Base-by-base conservation (phyloP, 2,797 vertebrate genomes). In the Melanotaenia pygmaea region DNA sequence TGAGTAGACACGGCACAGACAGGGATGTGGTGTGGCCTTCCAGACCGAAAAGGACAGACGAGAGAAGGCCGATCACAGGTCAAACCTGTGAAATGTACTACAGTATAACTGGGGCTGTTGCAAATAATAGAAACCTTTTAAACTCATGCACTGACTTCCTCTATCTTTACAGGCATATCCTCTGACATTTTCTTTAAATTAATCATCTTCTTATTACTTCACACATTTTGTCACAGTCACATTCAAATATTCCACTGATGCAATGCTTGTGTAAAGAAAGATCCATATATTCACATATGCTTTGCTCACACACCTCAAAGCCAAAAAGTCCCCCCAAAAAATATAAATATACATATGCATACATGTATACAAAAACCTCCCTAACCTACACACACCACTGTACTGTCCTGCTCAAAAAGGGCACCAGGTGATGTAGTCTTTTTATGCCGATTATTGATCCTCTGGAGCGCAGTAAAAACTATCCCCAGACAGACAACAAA, bases 401-500 rank as follows among this genome's bases (percentile, higher is more conserved):
- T 75, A 53, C 81, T 74, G 90, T 94, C 93, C 92, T 93, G 94
- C 91, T 94, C 92, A 89, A 91, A 96, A 93, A 97, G 96, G 96
- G 94, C 96, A 96, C 68, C 56, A 92, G 95, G 95, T 95, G 94
- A 97, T 88, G 85, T 91, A 93, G 95, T 95, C 96, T 96, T 94
- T 97, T 97, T 96, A 97, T 96, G 96, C 96, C 93, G 94, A 94
- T 90, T 97, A 98, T 97, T 96, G 97, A 98, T 98, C 96, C 93
- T 96, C 91, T 93, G 92, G 93, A 93, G 96, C 94, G 87, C 96
- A 94, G 95, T 96, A 96, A 97, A 97, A 97, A 96, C 95, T 95
- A 94, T 95, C 95, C 94, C 94, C 96, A 96, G 96, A 96, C 95
- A 97, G 96, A 98, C 97, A 97, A 97, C 96, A 97, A 96, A 98